phyloP scores from a whole-genome alignment of 2,113 vertebrate genomes.

The Gymnorhina tibicen region DNA sequence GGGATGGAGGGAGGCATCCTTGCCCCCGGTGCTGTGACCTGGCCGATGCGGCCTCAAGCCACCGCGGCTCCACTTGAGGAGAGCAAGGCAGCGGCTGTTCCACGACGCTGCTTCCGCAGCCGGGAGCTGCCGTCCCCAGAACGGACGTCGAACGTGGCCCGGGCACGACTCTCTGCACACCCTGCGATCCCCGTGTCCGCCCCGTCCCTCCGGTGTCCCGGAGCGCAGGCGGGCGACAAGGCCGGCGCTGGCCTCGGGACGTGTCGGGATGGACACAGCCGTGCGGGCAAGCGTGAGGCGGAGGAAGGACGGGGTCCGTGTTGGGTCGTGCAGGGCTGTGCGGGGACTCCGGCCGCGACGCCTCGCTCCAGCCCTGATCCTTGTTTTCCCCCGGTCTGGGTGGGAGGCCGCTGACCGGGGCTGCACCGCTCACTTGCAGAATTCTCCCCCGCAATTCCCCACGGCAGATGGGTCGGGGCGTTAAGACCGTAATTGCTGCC shows the following conservation, averaged over 20 bases:
- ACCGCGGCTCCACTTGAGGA: not conserved
- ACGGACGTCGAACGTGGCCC: not conserved
- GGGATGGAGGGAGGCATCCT: not conserved
- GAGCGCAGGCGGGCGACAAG: not conserved
- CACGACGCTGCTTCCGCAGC: not conserved
- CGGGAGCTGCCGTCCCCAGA: not conserved
- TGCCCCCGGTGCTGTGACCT: not conserved
- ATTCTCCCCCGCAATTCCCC: not conserved
- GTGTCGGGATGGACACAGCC: not conserved
- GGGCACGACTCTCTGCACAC: not conserved
- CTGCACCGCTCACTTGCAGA: not conserved
- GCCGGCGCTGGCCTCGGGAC: not conserved
- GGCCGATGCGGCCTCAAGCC: not conserved
- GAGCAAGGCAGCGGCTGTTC: not conserved
- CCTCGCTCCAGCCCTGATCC: not conserved
- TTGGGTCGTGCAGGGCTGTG: not conserved
- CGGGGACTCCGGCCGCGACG: too few relatives aligned
- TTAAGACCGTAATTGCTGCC: conserved; percentile 45
- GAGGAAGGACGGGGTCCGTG: not conserved
- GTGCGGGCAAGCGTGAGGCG: not conserved
- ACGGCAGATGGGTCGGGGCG: conserved; percentile 43
- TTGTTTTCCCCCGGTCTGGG: not conserved
- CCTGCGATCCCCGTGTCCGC: not conserved
- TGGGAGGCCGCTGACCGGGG: not conserved
- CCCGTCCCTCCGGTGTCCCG: not conserved